Conservation (phyloP, 2,797 vertebrate genomes). For the Alfaro cultratus region DNA sequence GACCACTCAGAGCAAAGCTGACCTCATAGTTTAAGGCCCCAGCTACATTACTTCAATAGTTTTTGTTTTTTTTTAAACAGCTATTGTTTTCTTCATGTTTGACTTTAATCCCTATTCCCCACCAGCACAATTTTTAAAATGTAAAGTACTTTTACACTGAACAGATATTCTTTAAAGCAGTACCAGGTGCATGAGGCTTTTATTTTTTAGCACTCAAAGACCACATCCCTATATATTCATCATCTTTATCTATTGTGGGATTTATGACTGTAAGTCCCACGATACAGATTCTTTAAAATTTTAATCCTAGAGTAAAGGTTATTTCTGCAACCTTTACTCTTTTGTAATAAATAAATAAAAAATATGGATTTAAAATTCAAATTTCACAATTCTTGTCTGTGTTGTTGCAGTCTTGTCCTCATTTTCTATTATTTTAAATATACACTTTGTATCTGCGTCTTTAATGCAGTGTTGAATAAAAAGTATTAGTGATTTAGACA, state of each 20-base stretch:
- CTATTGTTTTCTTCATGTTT: not conserved
- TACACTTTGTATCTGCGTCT: not conserved
- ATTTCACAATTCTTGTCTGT: not conserved
- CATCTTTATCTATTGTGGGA: not conserved
- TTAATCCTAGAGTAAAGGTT: not conserved
- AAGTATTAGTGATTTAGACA: not conserved
- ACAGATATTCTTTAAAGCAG: not conserved
- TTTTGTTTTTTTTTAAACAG: not conserved
- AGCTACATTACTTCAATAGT: too few species aligned
- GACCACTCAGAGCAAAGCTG: conserved; percentile 32
- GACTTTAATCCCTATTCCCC: not conserved
- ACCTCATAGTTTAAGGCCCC: conserved; percentile 2
- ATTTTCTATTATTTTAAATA: not conserved
- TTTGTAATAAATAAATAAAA: not conserved
- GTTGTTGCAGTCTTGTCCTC: not conserved
- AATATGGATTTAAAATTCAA: not conserved
- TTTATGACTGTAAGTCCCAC: not conserved
- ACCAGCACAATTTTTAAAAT: not conserved
- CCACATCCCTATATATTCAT: not conserved
- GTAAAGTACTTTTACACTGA: not conserved
- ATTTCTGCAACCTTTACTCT: not conserved
- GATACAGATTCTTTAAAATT: not conserved
- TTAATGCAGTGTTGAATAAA: not conserved
- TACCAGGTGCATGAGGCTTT: not conserved
- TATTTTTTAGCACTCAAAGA: not conserved